Evolutionary conservation across 2,797 vertebrate genomes (phyloP).

Genomic region (Lagocephalus sceleratus): DNA sequence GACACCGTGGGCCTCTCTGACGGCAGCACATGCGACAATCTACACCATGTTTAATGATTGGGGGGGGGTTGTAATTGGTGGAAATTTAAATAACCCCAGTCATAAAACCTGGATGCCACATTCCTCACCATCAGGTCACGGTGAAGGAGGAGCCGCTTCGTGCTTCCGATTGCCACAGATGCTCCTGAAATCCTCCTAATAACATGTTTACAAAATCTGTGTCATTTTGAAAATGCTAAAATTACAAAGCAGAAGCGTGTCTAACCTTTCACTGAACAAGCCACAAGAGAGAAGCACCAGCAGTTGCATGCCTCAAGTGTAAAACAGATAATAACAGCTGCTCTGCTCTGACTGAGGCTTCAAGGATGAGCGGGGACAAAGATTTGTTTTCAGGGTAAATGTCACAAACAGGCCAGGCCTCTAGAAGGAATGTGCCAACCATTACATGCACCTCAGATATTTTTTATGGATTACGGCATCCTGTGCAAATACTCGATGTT

Average conservation of each 20-base stretch:
- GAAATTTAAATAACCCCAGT: conserved; percentile 40
- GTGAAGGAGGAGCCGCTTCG: conserved; percentile 41
- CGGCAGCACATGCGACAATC: conserved; percentile 23
- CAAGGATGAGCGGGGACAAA: conserved; percentile 35
- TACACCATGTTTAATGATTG: conserved; percentile 2
- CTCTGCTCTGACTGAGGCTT: conserved; percentile 23
- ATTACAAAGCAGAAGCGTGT: conserved; percentile 54
- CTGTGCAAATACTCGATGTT: too few species aligned
- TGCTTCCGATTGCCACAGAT: conserved; percentile 13
- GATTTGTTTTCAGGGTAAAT: conserved; percentile 45
- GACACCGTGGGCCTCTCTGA: conserved; percentile 19
- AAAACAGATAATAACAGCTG: conserved; percentile 44
- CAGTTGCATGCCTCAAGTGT: conserved; percentile 20
- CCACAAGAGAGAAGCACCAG: conserved; percentile 13
- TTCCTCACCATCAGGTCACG: conserved; percentile 30
- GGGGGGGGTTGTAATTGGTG: conserved; percentile 24
- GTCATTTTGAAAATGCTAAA: conserved; percentile 50
- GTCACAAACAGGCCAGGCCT: conserved; percentile 28
- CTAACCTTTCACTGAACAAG: conserved; percentile 56
- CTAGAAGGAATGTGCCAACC: conserved; percentile 21
- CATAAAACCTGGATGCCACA: conserved; percentile 25
- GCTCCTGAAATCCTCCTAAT: conserved; percentile 28
- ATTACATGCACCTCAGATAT: too few species aligned
- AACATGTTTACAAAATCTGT: conserved; percentile 32
- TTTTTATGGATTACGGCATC: too few species aligned